phyloP scores from a whole-genome alignment of 2,113 vertebrate species.

The Manacus vitellinus region DNA sequence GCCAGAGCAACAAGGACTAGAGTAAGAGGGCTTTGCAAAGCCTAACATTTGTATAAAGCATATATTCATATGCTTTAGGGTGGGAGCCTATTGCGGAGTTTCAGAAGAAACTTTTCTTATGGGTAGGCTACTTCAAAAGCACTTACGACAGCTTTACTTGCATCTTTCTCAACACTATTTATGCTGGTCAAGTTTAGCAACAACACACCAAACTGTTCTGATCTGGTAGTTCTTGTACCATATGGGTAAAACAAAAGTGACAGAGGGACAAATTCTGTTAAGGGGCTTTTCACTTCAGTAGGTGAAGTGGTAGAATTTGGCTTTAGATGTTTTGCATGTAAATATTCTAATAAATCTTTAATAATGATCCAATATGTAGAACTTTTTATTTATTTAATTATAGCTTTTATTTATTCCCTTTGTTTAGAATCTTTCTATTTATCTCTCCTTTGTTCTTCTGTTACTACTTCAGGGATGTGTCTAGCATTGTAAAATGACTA shows the following conservation, averaged over 20 bases:
- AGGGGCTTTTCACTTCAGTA: neutral
- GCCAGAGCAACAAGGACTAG: neutral
- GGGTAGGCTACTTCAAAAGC: neutral
- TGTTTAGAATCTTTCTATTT: conserved; percentile 6
- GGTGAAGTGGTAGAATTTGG: neutral
- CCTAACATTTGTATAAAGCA: neutral
- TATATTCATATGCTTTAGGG: neutral
- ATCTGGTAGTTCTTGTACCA: neutral
- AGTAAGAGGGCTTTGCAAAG: neutral
- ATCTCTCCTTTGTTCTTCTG: neutral
- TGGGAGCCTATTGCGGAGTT: neutral
- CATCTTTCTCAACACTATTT: neutral
- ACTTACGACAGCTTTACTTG: neutral
- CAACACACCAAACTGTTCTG: neutral
- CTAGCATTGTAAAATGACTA: conserved; percentile 5
- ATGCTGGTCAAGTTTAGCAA: neutral
- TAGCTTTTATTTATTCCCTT: conserved; percentile 4
- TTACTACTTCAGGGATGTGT: neutral
- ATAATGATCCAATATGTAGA: neutral
- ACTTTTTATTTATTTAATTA: neutral
- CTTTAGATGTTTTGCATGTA: neutral
- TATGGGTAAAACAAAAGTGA: neutral
- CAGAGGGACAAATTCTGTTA: neutral
- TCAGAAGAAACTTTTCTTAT: neutral
- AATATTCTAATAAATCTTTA: neutral